Evolutionary conservation across 2,113 vertebrate species (phyloP), one percentile per base, ranked within the genome.

Genomic region (Perccottus glenii): DNA sequence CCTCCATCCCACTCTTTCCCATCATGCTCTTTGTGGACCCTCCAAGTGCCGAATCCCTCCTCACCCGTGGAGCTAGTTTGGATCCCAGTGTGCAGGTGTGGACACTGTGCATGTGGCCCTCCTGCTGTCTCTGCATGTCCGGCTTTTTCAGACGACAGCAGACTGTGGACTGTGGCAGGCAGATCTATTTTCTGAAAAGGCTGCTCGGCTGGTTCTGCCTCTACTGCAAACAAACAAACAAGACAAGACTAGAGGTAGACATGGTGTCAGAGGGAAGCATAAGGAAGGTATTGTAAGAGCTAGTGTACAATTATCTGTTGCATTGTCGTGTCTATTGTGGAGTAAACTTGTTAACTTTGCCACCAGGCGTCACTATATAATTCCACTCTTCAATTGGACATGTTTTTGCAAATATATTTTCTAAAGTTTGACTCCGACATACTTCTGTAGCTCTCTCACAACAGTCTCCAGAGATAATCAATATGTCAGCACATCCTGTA

Each of bases 101-200:
- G 42, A 49, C 75, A 85, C 58, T 65, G 36, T 1, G 60, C 59
- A 8, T 40, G 45, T 36, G 11, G 27, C 44, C 67, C 76, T 1
- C 51, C 32, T 9, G 36, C 63, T 42, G 47, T 15, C 9, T 63
- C 47, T 4, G 60, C 16, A 1, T 59, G 75, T 11, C 43, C 12
- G 27, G 63, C 62, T 57, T 2, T 61, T 1, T 73, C 75, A 36
- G 62, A 3, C 0, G 35, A 59, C 4, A 11, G 47, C 1, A 42
- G 27, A 38, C 52, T 14, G 9, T 27, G 50, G 44, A 53, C 11
- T n/a, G 36, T 12, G 12, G 27, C 35, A 11, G 36, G 19, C 9
- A 78, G 51, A 0, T 84, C 52, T 44, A 69, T 36, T 70, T 86
- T 85, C 48, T 67, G 60, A 27, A 55, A 78, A 45, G 46, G 59